Evolutionary conservation across 1,140 invertebrate species (phyloP).

Genomic region (Vanessa tameamea): DNA sequence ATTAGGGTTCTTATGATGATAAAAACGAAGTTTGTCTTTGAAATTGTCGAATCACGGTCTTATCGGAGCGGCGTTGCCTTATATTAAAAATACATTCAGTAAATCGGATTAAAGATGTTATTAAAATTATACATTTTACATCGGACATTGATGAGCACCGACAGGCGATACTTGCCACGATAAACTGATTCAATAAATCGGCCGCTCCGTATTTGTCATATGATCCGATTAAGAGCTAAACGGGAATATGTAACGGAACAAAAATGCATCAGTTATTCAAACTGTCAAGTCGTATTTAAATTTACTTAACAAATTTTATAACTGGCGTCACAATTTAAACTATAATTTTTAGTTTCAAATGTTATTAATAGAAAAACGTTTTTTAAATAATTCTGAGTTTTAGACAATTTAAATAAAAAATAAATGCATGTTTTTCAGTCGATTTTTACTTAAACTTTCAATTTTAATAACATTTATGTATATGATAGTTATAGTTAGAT

Average conservation of each 20-base stretch:
- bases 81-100: conserved; percentile 47
- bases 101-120: conserved; percentile 58
- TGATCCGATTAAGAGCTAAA: conserved; percentile 75
- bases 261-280: conserved; percentile 44
- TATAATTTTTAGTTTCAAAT: background rate
- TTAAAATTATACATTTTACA: conserved; percentile 55
- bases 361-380: too few relatives aligned
- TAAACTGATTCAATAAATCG: conserved; percentile 69
- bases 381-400: too few relatives aligned
- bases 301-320: conserved; percentile 47
- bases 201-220: conserved; percentile 56
- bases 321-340: background rate
- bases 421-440: too few relatives aligned
- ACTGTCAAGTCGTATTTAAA: conserved; percentile 46
- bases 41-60: conserved; percentile 25
- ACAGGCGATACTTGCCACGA: conserved; percentile 58
- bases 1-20: background rate
- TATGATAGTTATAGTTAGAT: too few relatives aligned
- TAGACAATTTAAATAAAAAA: too few relatives aligned
- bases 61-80: conserved; percentile 21
- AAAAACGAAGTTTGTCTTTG: conserved; percentile 22
- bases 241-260: conserved; percentile 61
- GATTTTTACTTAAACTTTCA: too few relatives aligned
- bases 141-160: conserved; percentile 49
- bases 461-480: too few relatives aligned